Evolutionary conservation across 2,888 invertebrate species (phyloP).

Genomic region (Phlogophora meticulosa): DNA sequence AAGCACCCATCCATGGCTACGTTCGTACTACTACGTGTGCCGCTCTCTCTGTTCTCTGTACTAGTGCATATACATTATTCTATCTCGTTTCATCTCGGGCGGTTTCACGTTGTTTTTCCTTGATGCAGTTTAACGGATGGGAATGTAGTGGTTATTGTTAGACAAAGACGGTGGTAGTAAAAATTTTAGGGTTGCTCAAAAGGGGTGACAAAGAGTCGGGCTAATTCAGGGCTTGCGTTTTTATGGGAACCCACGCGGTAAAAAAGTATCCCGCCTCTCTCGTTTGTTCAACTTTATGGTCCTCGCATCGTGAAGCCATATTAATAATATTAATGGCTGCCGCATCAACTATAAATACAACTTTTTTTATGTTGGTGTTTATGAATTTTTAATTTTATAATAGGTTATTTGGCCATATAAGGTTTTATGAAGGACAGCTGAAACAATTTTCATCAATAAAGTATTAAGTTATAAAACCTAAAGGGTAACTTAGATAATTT

Average conservation of each 20-base stretch:
- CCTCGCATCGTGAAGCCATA: conserved; percentile 85
- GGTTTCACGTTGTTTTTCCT: conserved; percentile 90
- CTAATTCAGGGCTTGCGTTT: conserved; percentile 91
- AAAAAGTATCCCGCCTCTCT: conserved; percentile 91
- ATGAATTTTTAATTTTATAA: conserved; percentile 80
- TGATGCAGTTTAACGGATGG: conserved; percentile 91
- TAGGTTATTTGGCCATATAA: conserved; percentile 67
- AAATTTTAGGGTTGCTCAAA: conserved; percentile 90
- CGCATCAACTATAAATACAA: conserved; percentile 83
- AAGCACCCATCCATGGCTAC: conserved; percentile 84
- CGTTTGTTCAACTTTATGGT: conserved; percentile 90
- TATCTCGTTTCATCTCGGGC: conserved; percentile 91
- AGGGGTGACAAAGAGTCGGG: conserved; percentile 91
- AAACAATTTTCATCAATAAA: conserved; percentile 55
- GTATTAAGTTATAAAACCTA: conserved; percentile 52
- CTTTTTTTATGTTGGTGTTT: conserved; percentile 79
- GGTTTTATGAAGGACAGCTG: conserved; percentile 60
- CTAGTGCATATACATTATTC: conserved; percentile 91
- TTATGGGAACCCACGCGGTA: conserved; percentile 89
- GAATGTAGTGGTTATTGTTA: conserved; percentile 91
- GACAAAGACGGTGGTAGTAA: conserved; percentile 90
- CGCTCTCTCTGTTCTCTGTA: conserved; percentile 89
- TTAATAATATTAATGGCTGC: conserved; percentile 89
- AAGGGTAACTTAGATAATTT: conserved; percentile 33
- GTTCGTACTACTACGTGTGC: conserved; percentile 86